Percentiles rank a stretch among this genome's conserved stretches.
These are phyloP conservation scores for Manis crassicaudata DNA, from an alignment of 2,797 vertebrate genomes.

Conservation along the genomic window DNA sequence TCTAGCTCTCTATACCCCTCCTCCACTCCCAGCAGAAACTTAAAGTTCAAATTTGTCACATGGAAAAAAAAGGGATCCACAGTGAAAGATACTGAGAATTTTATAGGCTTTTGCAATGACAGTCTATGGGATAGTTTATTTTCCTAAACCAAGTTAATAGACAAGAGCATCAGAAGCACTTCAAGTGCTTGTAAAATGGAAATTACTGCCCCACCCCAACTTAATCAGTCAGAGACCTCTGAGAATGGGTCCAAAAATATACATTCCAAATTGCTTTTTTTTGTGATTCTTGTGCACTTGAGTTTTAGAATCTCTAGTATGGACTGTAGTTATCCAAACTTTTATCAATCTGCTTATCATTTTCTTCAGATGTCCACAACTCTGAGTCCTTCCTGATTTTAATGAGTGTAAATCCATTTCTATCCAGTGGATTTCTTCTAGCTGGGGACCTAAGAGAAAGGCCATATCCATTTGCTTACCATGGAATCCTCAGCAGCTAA, in stretches of 20 bases:
- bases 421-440: not conserved
- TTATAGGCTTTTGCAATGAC: not conserved
- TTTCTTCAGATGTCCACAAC: not conserved
- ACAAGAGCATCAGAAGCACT: not conserved
- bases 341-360: not conserved
- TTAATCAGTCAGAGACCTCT: not conserved
- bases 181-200: not conserved
- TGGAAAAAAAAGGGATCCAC: slow-evolving; percentile 18
- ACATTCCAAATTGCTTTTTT: not conserved
- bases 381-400: not conserved
- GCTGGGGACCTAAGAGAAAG: not conserved
- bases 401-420: not conserved
- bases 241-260: not conserved
- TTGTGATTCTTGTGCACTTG: not conserved
- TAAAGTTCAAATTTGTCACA: not conserved
- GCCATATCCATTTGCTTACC: not conserved
- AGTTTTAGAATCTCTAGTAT: not conserved
- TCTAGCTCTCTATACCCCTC: not conserved
- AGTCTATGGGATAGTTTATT: not conserved
- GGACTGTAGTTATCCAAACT: not conserved
- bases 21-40: not conserved
- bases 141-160: not conserved
- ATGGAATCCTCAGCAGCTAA: not conserved
- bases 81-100: not conserved
- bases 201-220: not conserved